Evolutionary conservation across 1,140 invertebrate genomes (phyloP), one percentile per base, ranked within the genome.

Genomic region (Drosophila mayri): DNA sequence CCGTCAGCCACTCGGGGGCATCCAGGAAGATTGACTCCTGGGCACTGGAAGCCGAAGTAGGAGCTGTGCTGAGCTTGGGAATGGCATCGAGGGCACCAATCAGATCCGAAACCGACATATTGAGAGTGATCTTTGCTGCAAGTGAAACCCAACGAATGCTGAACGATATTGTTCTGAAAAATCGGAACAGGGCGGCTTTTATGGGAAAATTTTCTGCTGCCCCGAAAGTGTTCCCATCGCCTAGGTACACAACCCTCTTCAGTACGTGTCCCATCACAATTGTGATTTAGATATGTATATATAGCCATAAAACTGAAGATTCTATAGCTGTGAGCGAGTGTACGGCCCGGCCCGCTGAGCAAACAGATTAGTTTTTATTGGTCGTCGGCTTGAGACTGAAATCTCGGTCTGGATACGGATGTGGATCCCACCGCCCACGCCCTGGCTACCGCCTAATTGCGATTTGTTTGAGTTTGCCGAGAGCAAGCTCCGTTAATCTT

Each of bases 31-130:
- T 37, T 1, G 70, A 72, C 16, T 55, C 52, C 32, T 52, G 0
- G 74, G 12, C 11, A 46, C 38, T 3, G 58, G 54, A 14, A 8
- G 62, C 9, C 5, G 30, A 11, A 4, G 28, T 16, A 4, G 50
- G 5, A 18, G 12, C 55, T 18, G 28, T 28, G 9, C 10, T 38
- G 8, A 81, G 37, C 50, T 74, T 85, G 8, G 85, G 86, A 47
- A 85, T 76, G 28, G 70, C 71, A 44, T 81, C 86, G 16, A 90
- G 25, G 2, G 81, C 81, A 60, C 81, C 50, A 18, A 90, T 76
- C n/a, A 90, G 55, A 74, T 90, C 85, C 16, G 81, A 50, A 49
- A 90, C 86, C 22, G 86, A 90, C 85, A 90, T 90, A 44, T n/a
- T 79, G 10, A 49, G 4, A n/a, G 37, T 65, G 63, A 59, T 65